These are phyloP conservation scores for Aplocera efformata DNA, from an alignment of 2,888 invertebrate genomes.

Conservation along the genomic window DNA sequence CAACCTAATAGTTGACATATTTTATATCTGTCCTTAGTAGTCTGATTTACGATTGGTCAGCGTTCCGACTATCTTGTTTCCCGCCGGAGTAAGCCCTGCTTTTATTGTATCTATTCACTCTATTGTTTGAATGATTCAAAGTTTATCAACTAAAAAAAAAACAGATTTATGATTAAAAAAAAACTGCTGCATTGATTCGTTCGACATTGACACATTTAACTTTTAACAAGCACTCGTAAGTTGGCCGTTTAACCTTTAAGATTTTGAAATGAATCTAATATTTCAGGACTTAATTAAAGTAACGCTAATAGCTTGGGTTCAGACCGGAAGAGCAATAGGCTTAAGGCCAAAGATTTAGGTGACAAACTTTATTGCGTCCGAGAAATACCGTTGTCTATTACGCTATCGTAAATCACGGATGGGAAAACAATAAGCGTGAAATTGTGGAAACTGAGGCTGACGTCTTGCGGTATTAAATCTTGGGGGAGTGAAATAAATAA, in stretches of 20 bases:
- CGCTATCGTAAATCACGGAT: conserved; percentile 76
- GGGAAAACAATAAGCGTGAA: conserved; percentile 81
- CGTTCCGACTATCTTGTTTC: too few relatives aligned
- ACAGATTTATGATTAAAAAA: too few relatives aligned
- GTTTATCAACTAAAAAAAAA: too few relatives aligned
- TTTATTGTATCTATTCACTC: too few relatives aligned
- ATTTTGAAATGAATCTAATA: conserved; percentile 5
- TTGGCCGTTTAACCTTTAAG: conserved; percentile 10
- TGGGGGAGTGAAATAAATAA: conserved; percentile 79
- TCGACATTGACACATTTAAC: too few relatives aligned
- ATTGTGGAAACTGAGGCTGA: conserved; percentile 78
- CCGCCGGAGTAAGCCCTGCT: too few relatives aligned
- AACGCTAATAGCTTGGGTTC: conserved; percentile 13
- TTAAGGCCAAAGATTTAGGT: conserved; percentile 76
- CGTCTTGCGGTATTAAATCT: conserved; percentile 76
- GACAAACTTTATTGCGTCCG: conserved; percentile 77
- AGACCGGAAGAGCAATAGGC: conserved; percentile 59
- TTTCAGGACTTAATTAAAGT: conserved; percentile 21
- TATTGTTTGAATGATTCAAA: too few relatives aligned
- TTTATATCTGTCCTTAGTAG: too few relatives aligned
- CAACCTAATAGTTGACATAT: too few relatives aligned
- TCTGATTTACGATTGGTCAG: too few relatives aligned
- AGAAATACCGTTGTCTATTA: conserved; percentile 77
- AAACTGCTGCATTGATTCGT: too few relatives aligned
- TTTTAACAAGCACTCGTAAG: too few relatives aligned